phyloP scores from a whole-genome alignment of 2,113 vertebrate genomes.

The Polypterus bichir region DNA sequence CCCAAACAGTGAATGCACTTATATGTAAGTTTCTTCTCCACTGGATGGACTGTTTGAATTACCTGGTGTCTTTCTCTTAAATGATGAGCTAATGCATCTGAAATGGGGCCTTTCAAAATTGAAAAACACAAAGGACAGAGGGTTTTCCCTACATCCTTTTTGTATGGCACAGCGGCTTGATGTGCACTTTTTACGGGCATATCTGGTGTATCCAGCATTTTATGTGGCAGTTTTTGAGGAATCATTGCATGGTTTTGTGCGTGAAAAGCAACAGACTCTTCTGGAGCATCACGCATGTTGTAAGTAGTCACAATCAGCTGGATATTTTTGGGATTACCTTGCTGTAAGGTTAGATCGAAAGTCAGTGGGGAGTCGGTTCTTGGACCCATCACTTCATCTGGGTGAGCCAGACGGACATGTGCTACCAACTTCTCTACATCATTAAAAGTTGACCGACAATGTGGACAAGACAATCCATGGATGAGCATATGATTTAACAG shows the following conservation, averaged over 20 bases:
- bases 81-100: slow-evolving; percentile 88
- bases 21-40: slow-evolving; percentile 95
- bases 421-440: slow-evolving; percentile 97
- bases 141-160: slow-evolving; percentile 91
- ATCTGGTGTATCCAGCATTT: slow-evolving; percentile 54
- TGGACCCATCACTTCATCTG: slow-evolving; percentile 78
- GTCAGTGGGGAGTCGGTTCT: slow-evolving; percentile 91
- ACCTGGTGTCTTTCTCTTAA: slow-evolving; percentile 89
- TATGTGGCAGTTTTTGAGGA: slow-evolving; percentile 66
- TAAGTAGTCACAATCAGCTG: slow-evolving; percentile 94
- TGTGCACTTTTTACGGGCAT: slow-evolving; percentile 59
- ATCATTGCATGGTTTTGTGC: slow-evolving; percentile 58
- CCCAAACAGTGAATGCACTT: slow-evolving; percentile 97
- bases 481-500: slow-evolving; percentile 95
- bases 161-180: slow-evolving; percentile 86
- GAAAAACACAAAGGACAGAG: slow-evolving; percentile 94
- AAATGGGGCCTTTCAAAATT: slow-evolving; percentile 93
- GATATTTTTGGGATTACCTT: slow-evolving; percentile 93
- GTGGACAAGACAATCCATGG: slow-evolving; percentile 86
- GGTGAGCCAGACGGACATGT: slow-evolving; percentile 84
- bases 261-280: slow-evolving; percentile 88
- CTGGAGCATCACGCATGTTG: slow-evolving; percentile 85
- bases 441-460: slow-evolving; percentile 91
- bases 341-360: slow-evolving; percentile 91
- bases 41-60: slow-evolving; percentile 92